Conservation (phyloP, 2,113 vertebrate genomes). For the Pelobates fuscus region DNA sequence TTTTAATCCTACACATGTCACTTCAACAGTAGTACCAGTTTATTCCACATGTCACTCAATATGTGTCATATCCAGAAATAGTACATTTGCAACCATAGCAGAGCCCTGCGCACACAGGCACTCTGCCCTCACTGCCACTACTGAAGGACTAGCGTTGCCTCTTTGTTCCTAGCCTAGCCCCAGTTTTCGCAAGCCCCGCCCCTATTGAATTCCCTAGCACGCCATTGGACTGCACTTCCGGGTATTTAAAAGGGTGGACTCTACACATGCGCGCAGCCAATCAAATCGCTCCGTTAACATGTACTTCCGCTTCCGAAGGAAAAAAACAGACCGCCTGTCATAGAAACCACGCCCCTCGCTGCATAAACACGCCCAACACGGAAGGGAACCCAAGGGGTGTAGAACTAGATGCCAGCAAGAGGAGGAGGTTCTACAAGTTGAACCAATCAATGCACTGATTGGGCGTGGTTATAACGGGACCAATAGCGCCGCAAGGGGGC, state of each 20-base stretch:
- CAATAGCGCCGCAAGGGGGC: neutral
- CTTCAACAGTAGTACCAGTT: no score
- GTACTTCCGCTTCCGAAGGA: neutral
- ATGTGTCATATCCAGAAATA: no score
- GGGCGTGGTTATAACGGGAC: neutral
- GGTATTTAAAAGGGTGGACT: neutral
- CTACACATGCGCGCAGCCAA: neutral
- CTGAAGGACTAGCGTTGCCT: neutral
- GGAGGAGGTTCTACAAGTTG: neutral
- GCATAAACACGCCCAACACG: conserved; percentile 1
- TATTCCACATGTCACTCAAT: no score
- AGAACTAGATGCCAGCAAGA: neutral
- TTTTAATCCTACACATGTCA: no score
- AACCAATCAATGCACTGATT: neutral
- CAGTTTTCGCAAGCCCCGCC: neutral
- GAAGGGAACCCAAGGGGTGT: neutral
- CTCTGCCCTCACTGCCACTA: no score
- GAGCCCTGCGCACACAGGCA: no score
- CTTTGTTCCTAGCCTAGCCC: conserved; percentile 11
- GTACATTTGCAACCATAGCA: no score
- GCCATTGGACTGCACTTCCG: neutral
- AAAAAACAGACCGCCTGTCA: neutral
- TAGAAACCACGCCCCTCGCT: neutral
- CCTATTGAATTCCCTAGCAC: neutral
- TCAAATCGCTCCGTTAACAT: neutral